Evolutionary conservation across 2,888 invertebrate genomes (phyloP).

Genomic region (Diadromus collaris): DNA sequence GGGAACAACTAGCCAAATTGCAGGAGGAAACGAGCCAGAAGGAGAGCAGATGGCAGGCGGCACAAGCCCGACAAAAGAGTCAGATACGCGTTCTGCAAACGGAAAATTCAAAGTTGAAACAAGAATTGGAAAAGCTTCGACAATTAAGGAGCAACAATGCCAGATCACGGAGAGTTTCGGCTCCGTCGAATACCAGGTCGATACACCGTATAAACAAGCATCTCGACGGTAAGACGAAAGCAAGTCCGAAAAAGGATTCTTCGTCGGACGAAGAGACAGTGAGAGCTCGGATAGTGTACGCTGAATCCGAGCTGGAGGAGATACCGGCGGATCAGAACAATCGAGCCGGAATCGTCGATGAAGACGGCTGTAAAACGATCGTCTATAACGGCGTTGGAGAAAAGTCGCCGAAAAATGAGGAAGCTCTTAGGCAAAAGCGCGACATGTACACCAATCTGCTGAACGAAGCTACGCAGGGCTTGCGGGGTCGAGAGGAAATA

Average conservation of each 20-base stretch:
- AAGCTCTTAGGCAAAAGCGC: constrained; percentile 70
- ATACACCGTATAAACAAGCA: constrained; percentile 89
- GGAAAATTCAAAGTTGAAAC: constrained; percentile 84
- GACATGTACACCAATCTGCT: constrained; percentile 73
- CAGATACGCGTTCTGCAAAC: constrained; percentile 88
- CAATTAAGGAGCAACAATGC: constrained; percentile 84
- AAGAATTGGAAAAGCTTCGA: constrained; percentile 84
- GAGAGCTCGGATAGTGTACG: constrained; percentile 12
- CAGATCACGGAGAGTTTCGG: constrained; percentile 82
- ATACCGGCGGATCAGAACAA: constrained; percentile 29
- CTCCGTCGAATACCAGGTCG: constrained; percentile 87
- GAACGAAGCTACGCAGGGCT: constrained; percentile 73
- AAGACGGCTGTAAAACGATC: constrained; percentile 55
- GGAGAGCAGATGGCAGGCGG: constrained; percentile 87
- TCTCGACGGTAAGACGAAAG: constrained; percentile 74
- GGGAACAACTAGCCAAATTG: constrained; percentile 84
- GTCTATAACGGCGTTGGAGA: constrained; percentile 36
- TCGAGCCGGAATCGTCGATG: constrained; percentile 16
- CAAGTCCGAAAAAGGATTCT: constrained; percentile 59
- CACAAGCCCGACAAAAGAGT: constrained; percentile 87
- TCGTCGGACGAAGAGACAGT: constrained; percentile 64
- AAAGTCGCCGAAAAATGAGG: constrained; percentile 49
- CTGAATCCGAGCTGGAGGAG: constrained; percentile 43
- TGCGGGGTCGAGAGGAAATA: constrained; percentile 64
- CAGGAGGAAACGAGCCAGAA: constrained; percentile 87